Evolutionary conservation across 2,797 vertebrate species (phyloP).

Genomic region (Lepus oiostolus): DNA sequence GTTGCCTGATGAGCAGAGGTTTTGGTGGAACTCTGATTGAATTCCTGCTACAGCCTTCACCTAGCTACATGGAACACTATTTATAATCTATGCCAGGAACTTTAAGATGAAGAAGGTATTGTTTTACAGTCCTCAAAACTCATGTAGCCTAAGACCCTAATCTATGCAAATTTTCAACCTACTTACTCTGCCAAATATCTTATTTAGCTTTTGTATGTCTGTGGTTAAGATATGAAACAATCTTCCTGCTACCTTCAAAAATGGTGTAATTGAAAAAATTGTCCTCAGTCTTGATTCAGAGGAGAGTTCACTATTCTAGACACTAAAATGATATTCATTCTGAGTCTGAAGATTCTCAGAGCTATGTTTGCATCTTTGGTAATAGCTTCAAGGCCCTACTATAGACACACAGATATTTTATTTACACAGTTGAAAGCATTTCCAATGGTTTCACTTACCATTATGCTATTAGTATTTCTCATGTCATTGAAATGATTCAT

Average conservation of each 20-base stretch:
- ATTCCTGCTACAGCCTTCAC: not conserved
- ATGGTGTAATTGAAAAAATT: not conserved
- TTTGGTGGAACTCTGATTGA: not conserved
- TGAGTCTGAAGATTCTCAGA: not conserved
- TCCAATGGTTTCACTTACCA: not conserved
- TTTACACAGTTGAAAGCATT: not conserved
- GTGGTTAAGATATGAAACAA: not conserved
- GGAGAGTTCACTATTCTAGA: not conserved
- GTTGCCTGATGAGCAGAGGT: not conserved
- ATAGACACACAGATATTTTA: not conserved
- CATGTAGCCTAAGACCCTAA: not conserved
- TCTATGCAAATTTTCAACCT: not conserved
- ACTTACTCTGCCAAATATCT: not conserved
- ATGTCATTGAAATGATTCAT: not conserved
- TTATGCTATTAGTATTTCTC: not conserved
- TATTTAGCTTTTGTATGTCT: not conserved
- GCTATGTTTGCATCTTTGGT: not conserved
- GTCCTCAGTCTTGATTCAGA: not conserved
- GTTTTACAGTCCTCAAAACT: not conserved
- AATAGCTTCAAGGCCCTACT: not conserved
- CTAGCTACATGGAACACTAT: not conserved
- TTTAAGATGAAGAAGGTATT: not conserved
- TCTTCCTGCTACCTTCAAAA: not conserved
- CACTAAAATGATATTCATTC: not conserved
- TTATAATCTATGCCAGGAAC: not conserved